Base-by-base conservation (phyloP, 2,797 vertebrate genomes). In the Phataginus tricuspis region DNA sequence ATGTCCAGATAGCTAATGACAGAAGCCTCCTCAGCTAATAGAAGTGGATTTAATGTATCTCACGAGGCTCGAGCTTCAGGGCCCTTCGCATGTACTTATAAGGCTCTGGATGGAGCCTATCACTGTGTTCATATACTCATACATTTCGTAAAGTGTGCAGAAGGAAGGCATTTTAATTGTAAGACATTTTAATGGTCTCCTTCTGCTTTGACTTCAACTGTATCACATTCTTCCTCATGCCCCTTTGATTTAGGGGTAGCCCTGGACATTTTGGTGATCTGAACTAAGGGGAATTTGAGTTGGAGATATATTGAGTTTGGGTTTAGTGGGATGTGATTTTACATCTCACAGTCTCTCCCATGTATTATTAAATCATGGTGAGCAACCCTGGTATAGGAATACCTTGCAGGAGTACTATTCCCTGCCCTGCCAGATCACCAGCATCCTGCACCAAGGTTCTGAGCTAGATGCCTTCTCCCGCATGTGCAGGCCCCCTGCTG, bases 401-500 rank as follows among this genome's bases (percentile, higher is more conserved):
- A 31, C 31, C 57, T 23, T 74, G 57, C 25, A 74, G 57, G 37
- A 89, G 29, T 4, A 21, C 25, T 63, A 12, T 16, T 75, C 49
- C 39, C n/a, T 72, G 27, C 4, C 14, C 6, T 61, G 19, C 16
- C 34, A 45, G 13, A 2, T 39, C 57, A 51, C 7, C 4, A 55
- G 42, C 82, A 13, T 53, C 15, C 4, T 1, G 1, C 55, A 59
- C 7, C 7, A 31, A 21, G 21, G 19, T 42, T 21, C 68, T 68
- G 29, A 11, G 34, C n/a, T 39, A 55, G 31, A 86, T 5, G 11
- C 42, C 18, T 71, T 82, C 18, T 72, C 42, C 21, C 21, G 15
- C 15, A 21, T 18, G 25, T n/a, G 4, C 27, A 11, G 14, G 9
- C 53, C 49, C 39, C 21, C 0, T 0, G 10, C 21, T 18, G 9